Evolutionary conservation across 2,797 vertebrate genomes (phyloP).

Genomic region (Anguilla anguilla): DNA sequence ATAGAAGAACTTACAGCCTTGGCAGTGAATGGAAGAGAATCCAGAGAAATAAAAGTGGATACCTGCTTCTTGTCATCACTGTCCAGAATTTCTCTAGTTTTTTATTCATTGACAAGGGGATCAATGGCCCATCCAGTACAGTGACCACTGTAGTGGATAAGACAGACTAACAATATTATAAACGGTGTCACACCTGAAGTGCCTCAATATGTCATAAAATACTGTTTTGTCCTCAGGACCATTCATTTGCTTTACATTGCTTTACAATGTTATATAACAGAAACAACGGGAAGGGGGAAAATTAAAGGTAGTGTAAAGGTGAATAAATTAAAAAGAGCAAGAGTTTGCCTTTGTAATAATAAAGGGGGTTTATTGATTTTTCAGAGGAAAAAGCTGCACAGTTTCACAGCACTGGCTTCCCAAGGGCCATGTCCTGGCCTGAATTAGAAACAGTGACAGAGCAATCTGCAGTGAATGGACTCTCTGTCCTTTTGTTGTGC

Average conservation of each 20-base stretch:
- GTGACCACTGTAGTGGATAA: not conserved
- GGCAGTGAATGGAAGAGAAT: not conserved
- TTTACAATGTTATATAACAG: not conserved
- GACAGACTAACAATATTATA: not conserved
- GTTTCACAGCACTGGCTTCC: not conserved
- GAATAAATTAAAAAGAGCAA: no score
- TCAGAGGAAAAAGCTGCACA: not conserved
- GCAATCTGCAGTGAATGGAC: conserved; percentile 58
- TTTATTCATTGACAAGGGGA: not conserved
- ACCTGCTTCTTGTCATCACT: not conserved
- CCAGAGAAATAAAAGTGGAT: not conserved
- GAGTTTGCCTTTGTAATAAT: no score
- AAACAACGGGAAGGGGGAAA: no score
- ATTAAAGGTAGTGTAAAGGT: no score
- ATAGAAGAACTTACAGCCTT: no score
- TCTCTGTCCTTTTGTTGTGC: conserved; percentile 67
- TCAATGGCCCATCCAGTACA: not conserved
- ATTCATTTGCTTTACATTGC: not conserved
- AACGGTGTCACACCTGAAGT: not conserved
- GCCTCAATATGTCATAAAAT: not conserved
- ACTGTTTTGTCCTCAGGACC: not conserved
- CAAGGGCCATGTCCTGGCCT: conserved; percentile 32
- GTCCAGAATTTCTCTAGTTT: not conserved
- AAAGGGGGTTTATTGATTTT: not conserved
- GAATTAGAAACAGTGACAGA: conserved; percentile 66